These are phyloP conservation scores for Potamilus streckersoni DNA, from an alignment of 1,140 invertebrate genomes.

Conservation along the genomic window DNA sequence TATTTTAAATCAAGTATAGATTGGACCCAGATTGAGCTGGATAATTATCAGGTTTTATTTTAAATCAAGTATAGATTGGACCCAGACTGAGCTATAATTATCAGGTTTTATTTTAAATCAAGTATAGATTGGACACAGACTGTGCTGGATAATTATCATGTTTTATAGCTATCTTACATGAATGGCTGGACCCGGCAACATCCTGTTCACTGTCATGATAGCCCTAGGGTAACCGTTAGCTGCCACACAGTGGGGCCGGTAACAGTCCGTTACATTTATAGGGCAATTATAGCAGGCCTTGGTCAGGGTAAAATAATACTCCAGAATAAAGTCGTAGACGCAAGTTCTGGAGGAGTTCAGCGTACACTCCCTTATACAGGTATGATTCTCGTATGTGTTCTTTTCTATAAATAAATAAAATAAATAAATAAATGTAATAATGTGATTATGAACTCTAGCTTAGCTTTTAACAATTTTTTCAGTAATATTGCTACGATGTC, in stretches of 20 bases:
- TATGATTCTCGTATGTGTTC: conserved; percentile 42
- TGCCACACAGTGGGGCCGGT: conserved; percentile 81
- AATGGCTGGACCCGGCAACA: conserved; percentile 87
- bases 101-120: no score
- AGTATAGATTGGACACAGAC: no score
- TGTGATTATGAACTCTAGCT: no score
- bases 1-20: no score
- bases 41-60: no score
- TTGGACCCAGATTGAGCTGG: no score
- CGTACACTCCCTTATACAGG: conserved; percentile 83
- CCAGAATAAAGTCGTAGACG: conserved; percentile 78
- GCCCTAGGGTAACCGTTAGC: conserved; percentile 83
- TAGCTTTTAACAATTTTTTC: no score
- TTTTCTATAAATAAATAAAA: conserved; percentile 5
- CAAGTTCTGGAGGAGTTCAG: conserved; percentile 77
- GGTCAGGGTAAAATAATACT: conserved; percentile 82
- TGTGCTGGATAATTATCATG: neutral
- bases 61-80: no score
- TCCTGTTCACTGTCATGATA: conserved; percentile 85
- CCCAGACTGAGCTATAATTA: no score
- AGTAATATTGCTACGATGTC: no score
- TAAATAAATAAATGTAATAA: no score
- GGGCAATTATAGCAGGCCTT: conserved; percentile 88
- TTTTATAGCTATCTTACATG: conserved; percentile 71
- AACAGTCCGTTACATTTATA: conserved; percentile 80